Percentiles rank a stretch among this genome's conserved stretches.
These are phyloP conservation scores for Doryteuthis pealeii DNA, from an alignment of 1,140 invertebrate genomes.

Conservation along the genomic window DNA sequence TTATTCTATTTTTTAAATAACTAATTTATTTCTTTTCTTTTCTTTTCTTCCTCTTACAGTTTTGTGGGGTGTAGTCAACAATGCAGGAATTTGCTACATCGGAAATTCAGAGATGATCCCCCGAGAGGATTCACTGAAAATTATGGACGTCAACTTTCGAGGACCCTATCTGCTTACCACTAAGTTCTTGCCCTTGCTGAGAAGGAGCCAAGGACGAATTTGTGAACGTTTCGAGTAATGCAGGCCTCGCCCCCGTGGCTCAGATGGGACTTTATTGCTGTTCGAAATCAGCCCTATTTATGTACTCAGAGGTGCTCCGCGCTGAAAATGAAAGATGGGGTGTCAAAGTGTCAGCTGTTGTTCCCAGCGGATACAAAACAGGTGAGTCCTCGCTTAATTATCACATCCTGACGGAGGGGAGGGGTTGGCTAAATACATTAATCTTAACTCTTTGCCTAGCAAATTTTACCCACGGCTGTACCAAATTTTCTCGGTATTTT, in stretches of 20 bases:
- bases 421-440: too few relatives aligned
- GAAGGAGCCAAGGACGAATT: conserved; percentile 64
- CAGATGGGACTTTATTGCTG: conserved; percentile 47
- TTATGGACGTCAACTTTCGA: conserved; percentile 81
- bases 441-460: too few relatives aligned
- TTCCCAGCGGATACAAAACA: conserved; percentile 53
- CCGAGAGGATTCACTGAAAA: conserved; percentile 68
- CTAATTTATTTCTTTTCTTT: too few relatives aligned
- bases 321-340: conserved; percentile 44
- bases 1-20: too few relatives aligned
- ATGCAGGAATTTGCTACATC: conserved; percentile 82
- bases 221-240: conserved; percentile 50
- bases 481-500: too few relatives aligned
- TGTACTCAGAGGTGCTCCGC: conserved; percentile 42
- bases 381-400: conserved; percentile 32
- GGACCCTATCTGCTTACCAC: conserved; percentile 78
- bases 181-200: conserved; percentile 72
- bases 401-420: too few relatives aligned
- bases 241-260: conserved; percentile 42
- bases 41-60: conserved; percentile 23
- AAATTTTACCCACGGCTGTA: too few relatives aligned
- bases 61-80: conserved; percentile 54
- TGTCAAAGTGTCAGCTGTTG: conserved; percentile 45
- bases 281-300: conserved; percentile 47
- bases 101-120: conserved; percentile 90